Evolutionary conservation across 2,113 vertebrate genomes (phyloP).

Genomic region (Mesocricetus auratus): DNA sequence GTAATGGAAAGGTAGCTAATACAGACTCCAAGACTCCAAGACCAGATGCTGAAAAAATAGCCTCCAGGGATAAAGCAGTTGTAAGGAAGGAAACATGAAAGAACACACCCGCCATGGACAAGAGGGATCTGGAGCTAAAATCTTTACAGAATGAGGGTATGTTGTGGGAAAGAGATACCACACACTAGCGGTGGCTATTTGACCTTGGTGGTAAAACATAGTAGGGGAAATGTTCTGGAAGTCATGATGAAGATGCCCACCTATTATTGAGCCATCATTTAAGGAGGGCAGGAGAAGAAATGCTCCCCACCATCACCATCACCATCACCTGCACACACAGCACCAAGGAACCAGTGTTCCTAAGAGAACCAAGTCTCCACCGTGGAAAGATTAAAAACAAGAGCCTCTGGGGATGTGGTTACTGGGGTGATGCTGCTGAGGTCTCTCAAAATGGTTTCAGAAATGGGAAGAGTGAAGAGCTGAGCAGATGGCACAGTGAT

Average conservation of each 20-base stretch:
- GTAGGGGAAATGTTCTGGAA: background rate
- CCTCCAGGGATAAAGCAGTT: background rate
- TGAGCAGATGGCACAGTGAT: background rate
- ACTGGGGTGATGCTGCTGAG: background rate
- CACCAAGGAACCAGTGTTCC: background rate
- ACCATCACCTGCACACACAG: background rate
- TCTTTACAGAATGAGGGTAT: background rate
- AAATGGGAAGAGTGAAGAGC: background rate
- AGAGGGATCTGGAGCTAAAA: background rate
- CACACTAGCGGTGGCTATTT: background rate
- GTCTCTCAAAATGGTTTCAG: background rate
- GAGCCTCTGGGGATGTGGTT: background rate
- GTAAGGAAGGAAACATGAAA: background rate
- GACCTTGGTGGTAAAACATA: background rate
- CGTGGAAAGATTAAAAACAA: background rate
- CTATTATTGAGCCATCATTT: background rate
- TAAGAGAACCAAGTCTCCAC: background rate
- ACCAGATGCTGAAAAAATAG: background rate
- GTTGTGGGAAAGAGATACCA: background rate
- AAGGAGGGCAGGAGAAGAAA: background rate
- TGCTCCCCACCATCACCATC: background rate
- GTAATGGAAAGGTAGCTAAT: background rate
- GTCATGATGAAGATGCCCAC: background rate
- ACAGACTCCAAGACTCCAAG: background rate
- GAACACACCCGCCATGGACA: background rate